Evolutionary conservation across 2,888 invertebrate species (phyloP), one percentile per base, ranked within the genome.

Genomic region (Apamea crenata): DNA sequence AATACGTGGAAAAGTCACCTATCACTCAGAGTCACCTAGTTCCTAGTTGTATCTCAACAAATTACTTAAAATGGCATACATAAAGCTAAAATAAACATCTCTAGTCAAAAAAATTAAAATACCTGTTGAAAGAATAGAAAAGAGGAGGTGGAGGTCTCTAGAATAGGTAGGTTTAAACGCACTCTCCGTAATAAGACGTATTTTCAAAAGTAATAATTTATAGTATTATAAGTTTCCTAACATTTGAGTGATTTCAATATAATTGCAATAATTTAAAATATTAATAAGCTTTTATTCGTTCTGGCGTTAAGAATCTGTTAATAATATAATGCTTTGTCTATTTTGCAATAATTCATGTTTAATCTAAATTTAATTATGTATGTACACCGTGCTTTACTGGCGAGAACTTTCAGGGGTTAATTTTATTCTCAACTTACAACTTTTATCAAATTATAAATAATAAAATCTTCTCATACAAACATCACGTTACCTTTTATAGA

Each of bases 1-100:
- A 25, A 47, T n/a, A 29, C 21, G 44, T n/a, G 12, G 53, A 16
- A 40, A 56, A 25, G 36, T 47, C 61, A 29, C 36, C 56, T 71
- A 18, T 36, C 70, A 74, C 78, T 90, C 92, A 91, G 92, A 92
- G 92, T 92, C 92, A 92, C 92, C 92, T 92, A 91, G 92, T 91
- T 91, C 91, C 91, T 92, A 88, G 82, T 77, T 82, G 65, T 69
- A 84, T 74, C n/a, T 72, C 36, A 63, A 67, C 18, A 69, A 63
- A 53, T 25, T 63, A 40, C 47, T 47, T 61, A 40, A 71, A 81
- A 36, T 21, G 36, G 50, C 65, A 70, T 56, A 25, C 21, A 50
- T 59, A n/a, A 65, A 59, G 5, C 5, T 56, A 59, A 63, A 81
- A 68, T 65, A 25, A 73, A n/a, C n/a, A 78, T 65, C 29, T 61